Percentiles rank a stretch among this genome's conserved stretches.
Conservation (phyloP, 2,113 vertebrate species). For the Pogonocichla stellata region DNA sequence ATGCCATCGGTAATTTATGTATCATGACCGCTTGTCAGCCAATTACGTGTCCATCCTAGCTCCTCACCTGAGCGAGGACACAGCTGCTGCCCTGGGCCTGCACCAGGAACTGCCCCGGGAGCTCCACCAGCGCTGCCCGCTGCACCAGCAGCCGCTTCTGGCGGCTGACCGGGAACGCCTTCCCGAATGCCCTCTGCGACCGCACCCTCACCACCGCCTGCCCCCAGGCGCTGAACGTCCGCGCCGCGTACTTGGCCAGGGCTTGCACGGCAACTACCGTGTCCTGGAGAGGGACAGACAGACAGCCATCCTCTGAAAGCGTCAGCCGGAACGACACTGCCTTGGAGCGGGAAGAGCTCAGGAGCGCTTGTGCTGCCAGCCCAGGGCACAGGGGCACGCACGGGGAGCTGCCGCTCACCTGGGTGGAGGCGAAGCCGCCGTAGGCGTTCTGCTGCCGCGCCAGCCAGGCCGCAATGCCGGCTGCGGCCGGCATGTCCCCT, state of each 20-base stretch:
- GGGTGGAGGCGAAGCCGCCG: conserved; percentile 86
- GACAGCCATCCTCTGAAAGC: neutral
- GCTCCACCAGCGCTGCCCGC: conserved; percentile 65
- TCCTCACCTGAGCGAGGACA: conserved; percentile 75
- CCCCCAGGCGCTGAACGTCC: conserved; percentile 56
- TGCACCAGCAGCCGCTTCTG: conserved; percentile 80
- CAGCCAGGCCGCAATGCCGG: conserved; percentile 80
- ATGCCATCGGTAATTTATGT: too few relatives aligned
- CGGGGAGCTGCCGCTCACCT: conserved; percentile 66
- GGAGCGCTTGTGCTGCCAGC: neutral
- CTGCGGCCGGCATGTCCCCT: conserved; percentile 68
- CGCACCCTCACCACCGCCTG: conserved; percentile 69
- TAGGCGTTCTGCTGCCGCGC: conserved; percentile 77
- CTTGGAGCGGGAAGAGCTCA: neutral
- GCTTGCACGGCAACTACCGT: conserved; percentile 87
- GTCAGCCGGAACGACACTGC: fast-evolving
- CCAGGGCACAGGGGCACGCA: neutral
- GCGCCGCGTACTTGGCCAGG: conserved; percentile 76
- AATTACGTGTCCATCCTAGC: neutral
- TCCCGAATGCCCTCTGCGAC: conserved; percentile 43
- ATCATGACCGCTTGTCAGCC: too few relatives aligned
- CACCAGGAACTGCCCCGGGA: conserved; percentile 73
- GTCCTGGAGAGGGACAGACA: conserved; percentile 68
- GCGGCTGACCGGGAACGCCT: conserved; percentile 71
- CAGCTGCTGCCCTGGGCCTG: conserved; percentile 74